Conservation (phyloP, 1,140 invertebrate species). For the Pollicipes pollicipes region DNA sequence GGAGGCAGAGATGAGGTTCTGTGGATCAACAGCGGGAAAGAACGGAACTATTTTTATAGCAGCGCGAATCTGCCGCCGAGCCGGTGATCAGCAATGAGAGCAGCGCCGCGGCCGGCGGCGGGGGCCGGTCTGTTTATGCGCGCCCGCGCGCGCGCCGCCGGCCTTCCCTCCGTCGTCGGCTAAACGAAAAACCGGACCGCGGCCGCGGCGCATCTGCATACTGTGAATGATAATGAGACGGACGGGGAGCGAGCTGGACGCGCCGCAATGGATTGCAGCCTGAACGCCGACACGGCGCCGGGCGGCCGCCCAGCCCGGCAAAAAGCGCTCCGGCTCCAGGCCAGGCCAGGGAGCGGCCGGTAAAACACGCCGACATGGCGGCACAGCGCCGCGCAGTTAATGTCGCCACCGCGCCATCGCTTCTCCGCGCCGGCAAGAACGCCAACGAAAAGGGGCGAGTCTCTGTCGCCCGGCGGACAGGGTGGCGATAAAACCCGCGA, state of each 20-base stretch:
- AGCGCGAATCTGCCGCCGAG: background rate
- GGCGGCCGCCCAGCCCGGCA: background rate
- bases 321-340: background rate
- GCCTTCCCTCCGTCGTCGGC: too few relatives aligned
- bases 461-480: too few relatives aligned
- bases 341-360: background rate
- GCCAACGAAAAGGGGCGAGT: too few relatives aligned
- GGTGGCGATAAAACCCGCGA: too few relatives aligned
- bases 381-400: background rate
- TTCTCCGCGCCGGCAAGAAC: background rate
- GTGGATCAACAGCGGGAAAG: too few relatives aligned
- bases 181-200: background rate
- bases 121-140: background rate
- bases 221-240: conserved; percentile 1
- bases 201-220: background rate
- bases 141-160: too few relatives aligned
- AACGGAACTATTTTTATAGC: background rate
- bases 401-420: background rate
- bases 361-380: background rate
- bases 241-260: background rate
- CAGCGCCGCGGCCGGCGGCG: too few relatives aligned
- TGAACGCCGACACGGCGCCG: too few relatives aligned
- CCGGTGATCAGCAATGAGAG: background rate
- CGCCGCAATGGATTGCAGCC: background rate
- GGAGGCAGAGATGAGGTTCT: too few relatives aligned